Evolutionary conservation across 1,140 invertebrate species (phyloP), one percentile per base, ranked within the genome.

Genomic region (Campoletis sonorensis): DNA sequence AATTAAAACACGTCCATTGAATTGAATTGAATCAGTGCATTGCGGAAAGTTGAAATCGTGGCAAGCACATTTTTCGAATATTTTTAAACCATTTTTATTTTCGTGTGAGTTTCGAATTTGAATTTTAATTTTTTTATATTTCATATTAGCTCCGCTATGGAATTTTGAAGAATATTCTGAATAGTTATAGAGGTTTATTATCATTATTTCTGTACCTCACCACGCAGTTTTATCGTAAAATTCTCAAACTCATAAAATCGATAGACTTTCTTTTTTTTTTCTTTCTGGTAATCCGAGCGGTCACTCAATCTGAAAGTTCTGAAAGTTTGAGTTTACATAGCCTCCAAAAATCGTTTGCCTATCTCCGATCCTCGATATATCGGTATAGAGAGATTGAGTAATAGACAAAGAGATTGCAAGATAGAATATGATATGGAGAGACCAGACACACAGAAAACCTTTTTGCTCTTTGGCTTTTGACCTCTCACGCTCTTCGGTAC

Each of bases 371-470:
- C 54, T 58, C 18, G 4, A 18, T n/a, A 18, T n/a, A 23, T 58
- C 18, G 18, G 13, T n/a, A 58, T 58, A n/a, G 18, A 58, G 18
- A 58, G 21, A 58, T 58, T 18, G 61, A 67, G 21, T 15, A 15
- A 27, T 67, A 67, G 21, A 67, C 13, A 15, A 67, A 67, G 61
- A 67, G n/a, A n/a, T n/a, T n/a, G 7, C 21, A 67, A 67, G 61
- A 67, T 23, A 26, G 23, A 15, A 67, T 26, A 67, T 26, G 61
- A 67, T 15, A 67, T 26, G 21, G 1, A 27, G 61, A 67, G 13
- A 67, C 3, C 13, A 15, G 13, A 23, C 61, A 67, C 21, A 58
- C 54, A 27, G 21, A 23, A 27, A 67, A 27, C 61, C 21, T 67
- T 67, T 67, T 67, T 23, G 10, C 61, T 67, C 61, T 26, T 23